These are phyloP conservation scores for Sigmodon hispidus DNA, from an alignment of 2,113 vertebrate genomes.

Conservation along the genomic window DNA sequence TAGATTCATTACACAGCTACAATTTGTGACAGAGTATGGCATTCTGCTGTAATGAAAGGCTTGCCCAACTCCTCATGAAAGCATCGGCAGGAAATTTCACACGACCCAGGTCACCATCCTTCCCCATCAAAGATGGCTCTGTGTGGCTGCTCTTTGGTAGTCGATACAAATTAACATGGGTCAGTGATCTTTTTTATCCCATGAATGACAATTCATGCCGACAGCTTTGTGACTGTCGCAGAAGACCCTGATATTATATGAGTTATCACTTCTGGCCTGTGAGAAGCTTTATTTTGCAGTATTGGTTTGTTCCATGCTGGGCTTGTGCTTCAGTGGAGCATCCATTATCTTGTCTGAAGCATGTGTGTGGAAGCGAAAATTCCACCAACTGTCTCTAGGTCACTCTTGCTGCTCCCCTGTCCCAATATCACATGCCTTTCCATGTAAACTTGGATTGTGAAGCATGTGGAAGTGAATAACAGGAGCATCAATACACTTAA, in stretches of 20 bases:
- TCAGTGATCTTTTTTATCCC: background rate
- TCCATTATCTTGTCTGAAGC: background rate
- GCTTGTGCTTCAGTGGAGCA: background rate
- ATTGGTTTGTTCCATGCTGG: background rate
- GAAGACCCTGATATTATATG: background rate
- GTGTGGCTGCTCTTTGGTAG: background rate
- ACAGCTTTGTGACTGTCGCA: background rate
- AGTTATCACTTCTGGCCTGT: background rate
- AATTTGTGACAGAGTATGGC: conserved; percentile 41
- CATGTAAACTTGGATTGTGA: background rate
- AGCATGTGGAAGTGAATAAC: too few species aligned
- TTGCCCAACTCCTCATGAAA: background rate
- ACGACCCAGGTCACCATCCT: background rate
- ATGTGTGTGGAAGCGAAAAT: background rate
- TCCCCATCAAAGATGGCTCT: background rate
- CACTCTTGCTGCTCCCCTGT: background rate
- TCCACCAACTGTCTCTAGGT: background rate
- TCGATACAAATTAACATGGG: background rate
- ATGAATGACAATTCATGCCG: background rate
- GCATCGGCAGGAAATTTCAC: conserved; percentile 16
- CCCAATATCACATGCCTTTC: background rate
- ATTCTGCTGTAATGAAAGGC: conserved; percentile 9
- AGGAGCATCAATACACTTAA: background rate
- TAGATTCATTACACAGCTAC: conserved; percentile 66
- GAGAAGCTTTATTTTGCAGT: background rate